phyloP scores from a whole-genome alignment of 2,113 vertebrate genomes.

The Brachirus orientalis region DNA sequence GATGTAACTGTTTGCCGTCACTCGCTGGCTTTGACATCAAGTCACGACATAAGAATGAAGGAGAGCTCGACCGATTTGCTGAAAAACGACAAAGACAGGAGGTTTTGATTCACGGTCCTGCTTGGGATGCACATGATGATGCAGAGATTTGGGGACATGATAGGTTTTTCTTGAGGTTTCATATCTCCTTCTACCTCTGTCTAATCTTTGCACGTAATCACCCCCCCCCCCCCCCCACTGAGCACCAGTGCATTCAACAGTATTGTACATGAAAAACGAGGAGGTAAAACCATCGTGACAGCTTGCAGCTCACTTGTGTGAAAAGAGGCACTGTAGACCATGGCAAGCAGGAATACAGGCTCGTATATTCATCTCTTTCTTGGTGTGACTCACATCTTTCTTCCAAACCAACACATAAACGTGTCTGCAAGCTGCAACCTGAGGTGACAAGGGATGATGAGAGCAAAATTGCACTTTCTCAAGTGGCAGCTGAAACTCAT shows the following conservation, averaged over 20 bases:
- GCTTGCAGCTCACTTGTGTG: slow-evolving; percentile 61
- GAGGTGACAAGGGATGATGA: slow-evolving; percentile 21
- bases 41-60: slow-evolving; percentile 32
- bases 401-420: slow-evolving; percentile 5
- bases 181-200: slow-evolving; percentile 43
- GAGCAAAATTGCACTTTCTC: slow-evolving; percentile 25
- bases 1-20: too few species aligned
- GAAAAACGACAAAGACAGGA: slow-evolving; percentile 40
- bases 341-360: slow-evolving; percentile 26
- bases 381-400: slow-evolving; percentile 30
- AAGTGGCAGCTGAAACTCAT: slow-evolving; percentile 30
- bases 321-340: slow-evolving; percentile 29
- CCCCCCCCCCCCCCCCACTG: slow-evolving; percentile 45
- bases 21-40: slow-evolving; percentile 25
- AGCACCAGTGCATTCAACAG: slow-evolving; percentile 52
- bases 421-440: slow-evolving; percentile 13
- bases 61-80: slow-evolving; percentile 39
- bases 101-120: slow-evolving; percentile 38
- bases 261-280: slow-evolving; percentile 68
- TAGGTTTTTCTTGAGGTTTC: slow-evolving; percentile 59
- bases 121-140: slow-evolving; percentile 51
- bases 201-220: slow-evolving; percentile 70
- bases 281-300: slow-evolving; percentile 59
- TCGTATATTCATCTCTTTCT: slow-evolving; percentile 44
- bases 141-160: slow-evolving; percentile 49